Evolutionary conservation across 2,888 invertebrate species (phyloP), one percentile per base, ranked within the genome.

Genomic region (Brenthis ino): DNA sequence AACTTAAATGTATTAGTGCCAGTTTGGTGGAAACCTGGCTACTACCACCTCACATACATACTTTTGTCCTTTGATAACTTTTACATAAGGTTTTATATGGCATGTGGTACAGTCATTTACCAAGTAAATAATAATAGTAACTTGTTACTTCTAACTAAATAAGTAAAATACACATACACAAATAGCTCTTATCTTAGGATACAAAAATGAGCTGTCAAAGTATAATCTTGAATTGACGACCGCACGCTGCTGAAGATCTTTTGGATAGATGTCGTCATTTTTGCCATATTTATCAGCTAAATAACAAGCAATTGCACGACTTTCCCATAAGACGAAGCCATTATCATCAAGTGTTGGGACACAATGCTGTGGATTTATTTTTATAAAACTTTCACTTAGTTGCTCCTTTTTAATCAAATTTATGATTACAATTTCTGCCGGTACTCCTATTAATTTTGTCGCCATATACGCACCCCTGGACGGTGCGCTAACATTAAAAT

Each of bases 291-390:
- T 93, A 72, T 93, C 93, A 0, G 93, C 94, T 72, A 96, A 87
- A 81, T 96, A 96, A 58, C 93, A 85, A 4, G 94, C 92, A 70
- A 95, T 95, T 11, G 95, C 95, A 51, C 94, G 93, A 76, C 95
- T 95, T 81, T 96, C 96, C 95, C 95, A 95, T 60, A 96, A 73
- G 14, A 93, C 82, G 79, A 95, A 95, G 13, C 95, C 95, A 68
- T 94, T 93, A 80, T 96, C 96, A 33, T 94, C 94, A 68, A 96
- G 85, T 11, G 96, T 95, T 11, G 96, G 96, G 5, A 96, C 86
- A 69, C 94, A 94, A 80, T 95, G 95, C 79, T 95, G 95, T 6
- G 95, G 95, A 82, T 95, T 95, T 57, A 95, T 89, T 87, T 94
- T 90, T 57, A 93, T 72, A 76, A 94, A 95, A 75, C 92, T 93